Base-by-base conservation (phyloP, 2,888 invertebrate species). In the Onthophagus sagittarius region DNA sequence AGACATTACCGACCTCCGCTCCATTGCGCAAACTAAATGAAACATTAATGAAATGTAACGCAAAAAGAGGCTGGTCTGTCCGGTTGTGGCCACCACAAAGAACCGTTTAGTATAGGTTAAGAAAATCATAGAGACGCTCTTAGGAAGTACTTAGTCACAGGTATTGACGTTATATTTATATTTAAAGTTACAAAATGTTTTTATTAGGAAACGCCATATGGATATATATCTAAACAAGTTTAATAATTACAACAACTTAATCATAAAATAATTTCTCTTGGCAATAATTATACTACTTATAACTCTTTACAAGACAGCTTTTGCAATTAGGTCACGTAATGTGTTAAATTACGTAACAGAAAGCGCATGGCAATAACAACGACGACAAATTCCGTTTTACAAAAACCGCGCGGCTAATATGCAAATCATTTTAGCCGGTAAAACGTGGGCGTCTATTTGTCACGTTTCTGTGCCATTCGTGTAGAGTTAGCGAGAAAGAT, bases 1-100 rank as follows among this genome's bases (percentile, higher is more conserved):
- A 67, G 67, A 67, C 67, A 67, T 67, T 67, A 67, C 31, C 67
- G 31, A 23, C n/a, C 31, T 32, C 31, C 15, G 23, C 15, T 23
- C 2, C 31, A n/a, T 67, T 67, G 67, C 67, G 67, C 32, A 67
- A 67, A 32, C 23, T 67, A 15, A 67, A 67, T 67, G 67, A 67
- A 67, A 23, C 67, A 67, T 67, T 67, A 67, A 67, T 67, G 67
- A 67, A 67, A 67, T 31, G 31, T 67, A 67, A 23, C 23, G 67
- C 23, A 67, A 67, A 63, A 63, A 63, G 32, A 67, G 39, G 39
- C 39, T 53, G 39, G 39, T 53, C 39, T 53, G 39, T 7, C 11
- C 39, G 39, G 39, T 11, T 53, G 39, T 23, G 23, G 23, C 23
- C 23, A 11, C 39, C 39, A 53, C 39, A 53, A 53, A 53, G 39